Evolutionary conservation across 2,797 vertebrate species (phyloP), one percentile per base, ranked within the genome.

Genomic region (Glossophaga mutica): DNA sequence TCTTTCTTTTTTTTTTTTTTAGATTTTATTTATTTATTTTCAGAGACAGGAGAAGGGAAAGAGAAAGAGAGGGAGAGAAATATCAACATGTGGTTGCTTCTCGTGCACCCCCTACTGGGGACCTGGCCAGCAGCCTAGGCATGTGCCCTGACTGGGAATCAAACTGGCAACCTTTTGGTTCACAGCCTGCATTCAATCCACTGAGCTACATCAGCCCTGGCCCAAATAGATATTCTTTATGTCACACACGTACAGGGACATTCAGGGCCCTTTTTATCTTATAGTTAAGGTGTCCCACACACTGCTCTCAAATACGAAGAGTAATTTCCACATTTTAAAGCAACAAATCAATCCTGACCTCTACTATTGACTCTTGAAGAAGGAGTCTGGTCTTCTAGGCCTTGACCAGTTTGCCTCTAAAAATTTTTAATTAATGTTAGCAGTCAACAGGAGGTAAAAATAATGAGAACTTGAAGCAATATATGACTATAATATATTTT

Each of bases 251-350:
- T 97, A 78, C 55, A 97, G 94, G 29, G 95, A 98, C 97, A 98
- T 95, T 91, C 95, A 97, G 98, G 93, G 89, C 90, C 93, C 82
- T 96, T 98, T 98, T 98, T 97, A 97, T 98, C 94, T 95, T 91
- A 97, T 52, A 98, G 90, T 97, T 97, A 97, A 98, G 97, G 50
- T 91, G 68, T 93, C 79, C 95, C 97, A 97, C 95, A 97, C 44
- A 95, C 42, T 83, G 34, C 88, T 97, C 78, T 97, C 95, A 95
- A 96, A 98, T 73, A 96, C 37, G 21, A 91, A 97, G 83, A 98
- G 70, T 86, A 97, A 98, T 98, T 98, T 98, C 97, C 89, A 97
- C 92, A 93, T 98, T 98, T 98, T 97, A 98, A 98, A 98, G 83
- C 77, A 97, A 98, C 91, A 97, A 98, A 98, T 98, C 97, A 98